Evolutionary conservation across 2,888 invertebrate genomes (phyloP).

Genomic region (Drosophila meridionalis): DNA sequence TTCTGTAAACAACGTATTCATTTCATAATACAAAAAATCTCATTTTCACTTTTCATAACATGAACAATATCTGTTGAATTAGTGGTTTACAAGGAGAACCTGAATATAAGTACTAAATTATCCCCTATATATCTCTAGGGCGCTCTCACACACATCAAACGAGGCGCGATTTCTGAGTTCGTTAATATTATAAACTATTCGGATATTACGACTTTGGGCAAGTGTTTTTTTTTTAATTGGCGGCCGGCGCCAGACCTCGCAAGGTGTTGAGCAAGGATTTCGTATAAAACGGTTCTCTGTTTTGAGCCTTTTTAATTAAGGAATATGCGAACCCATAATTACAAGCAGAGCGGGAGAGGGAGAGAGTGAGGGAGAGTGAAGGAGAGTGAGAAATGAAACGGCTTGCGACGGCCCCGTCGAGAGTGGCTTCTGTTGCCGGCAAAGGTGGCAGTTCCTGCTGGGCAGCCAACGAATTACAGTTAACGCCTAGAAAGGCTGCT

Average conservation of each 20-base stretch:
- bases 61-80: not conserved
- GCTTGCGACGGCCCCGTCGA: constrained; percentile 32
- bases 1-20: not conserved
- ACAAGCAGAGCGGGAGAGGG: constrained; percentile 26
- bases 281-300: constrained; percentile 36
- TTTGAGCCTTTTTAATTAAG: constrained; percentile 73
- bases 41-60: not conserved
- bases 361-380: constrained; percentile 9
- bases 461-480: constrained; percentile 69
- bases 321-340: constrained; percentile 75
- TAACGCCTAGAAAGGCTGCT: constrained; percentile 74
- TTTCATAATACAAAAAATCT: not conserved
- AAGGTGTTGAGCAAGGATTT: constrained; percentile 54
- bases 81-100: not conserved
- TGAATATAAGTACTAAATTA: constrained; percentile 25
- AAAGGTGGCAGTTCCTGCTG: constrained; percentile 79
- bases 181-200: constrained; percentile 33
- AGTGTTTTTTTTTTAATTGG: constrained; percentile 60
- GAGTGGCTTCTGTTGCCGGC: constrained; percentile 42
- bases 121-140: not conserved
- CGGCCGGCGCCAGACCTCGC: constrained; percentile 63
- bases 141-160: constrained; percentile 33
- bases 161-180: not conserved
- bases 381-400: not conserved
- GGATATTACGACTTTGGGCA: constrained; percentile 23